Conservation (phyloP, 2,113 vertebrate genomes). For the Crotalus viridis region DNA sequence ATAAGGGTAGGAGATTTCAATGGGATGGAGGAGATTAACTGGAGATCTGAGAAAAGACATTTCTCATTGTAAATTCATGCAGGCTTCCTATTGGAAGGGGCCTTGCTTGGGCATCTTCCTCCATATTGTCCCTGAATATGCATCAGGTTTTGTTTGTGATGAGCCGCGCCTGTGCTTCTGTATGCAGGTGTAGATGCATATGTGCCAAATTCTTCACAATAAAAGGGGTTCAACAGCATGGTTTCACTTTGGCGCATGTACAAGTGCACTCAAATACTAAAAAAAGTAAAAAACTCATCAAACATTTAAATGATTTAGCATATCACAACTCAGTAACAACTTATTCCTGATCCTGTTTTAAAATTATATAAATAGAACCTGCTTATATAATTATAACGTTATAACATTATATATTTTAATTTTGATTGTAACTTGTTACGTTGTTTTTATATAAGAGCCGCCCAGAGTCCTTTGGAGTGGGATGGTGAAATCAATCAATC, state of each 20-base stretch:
- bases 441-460: not conserved
- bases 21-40: not conserved
- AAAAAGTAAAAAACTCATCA: not conserved
- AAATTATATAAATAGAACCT: not conserved
- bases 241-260: not conserved
- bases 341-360: not conserved
- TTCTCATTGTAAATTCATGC: not conserved
- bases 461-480: not conserved
- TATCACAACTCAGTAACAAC: not conserved
- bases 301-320: not conserved
- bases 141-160: not conserved
- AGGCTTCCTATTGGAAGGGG: not conserved
- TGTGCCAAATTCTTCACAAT: not conserved
- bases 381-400: not conserved
- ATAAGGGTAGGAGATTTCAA: not conserved
- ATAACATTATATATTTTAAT: not conserved
- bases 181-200: not conserved
- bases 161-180: not conserved
- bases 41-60: not conserved
- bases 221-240: not conserved
- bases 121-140: not conserved
- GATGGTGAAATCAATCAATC: not conserved
- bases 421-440: not conserved
- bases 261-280: not conserved
- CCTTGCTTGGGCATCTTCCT: not conserved